Evolutionary conservation across 1,140 invertebrate genomes (phyloP).

Genomic region (Drepana arcuata): DNA sequence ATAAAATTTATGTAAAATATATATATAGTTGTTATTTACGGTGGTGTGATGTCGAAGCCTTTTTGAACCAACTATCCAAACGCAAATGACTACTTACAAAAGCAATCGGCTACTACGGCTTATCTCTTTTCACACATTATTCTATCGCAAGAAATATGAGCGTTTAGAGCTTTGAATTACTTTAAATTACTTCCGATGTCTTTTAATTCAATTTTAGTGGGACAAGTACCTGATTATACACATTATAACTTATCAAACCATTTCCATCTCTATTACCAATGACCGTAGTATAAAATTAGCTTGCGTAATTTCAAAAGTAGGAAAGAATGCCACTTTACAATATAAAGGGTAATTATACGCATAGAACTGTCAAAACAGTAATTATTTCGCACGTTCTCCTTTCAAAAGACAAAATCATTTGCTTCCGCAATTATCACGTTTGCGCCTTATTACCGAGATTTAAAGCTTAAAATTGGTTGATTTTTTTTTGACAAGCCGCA

Average conservation of each 20-base stretch:
- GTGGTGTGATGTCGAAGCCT: too few species aligned
- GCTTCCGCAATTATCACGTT: background rate
- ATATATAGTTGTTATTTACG: too few species aligned
- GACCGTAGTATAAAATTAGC: background rate
- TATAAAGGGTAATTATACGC: constrained; percentile 16
- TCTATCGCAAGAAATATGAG: constrained; percentile 2
- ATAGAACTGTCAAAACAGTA: constrained; percentile 29
- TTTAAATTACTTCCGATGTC: constrained; percentile 14
- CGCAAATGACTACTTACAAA: too few species aligned
- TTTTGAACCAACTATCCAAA: too few species aligned
- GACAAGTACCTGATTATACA: too few species aligned
- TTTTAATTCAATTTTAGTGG: too few species aligned
- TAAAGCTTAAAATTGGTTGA: constrained; percentile 5
- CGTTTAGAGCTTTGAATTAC: too few species aligned
- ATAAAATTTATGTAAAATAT: too few species aligned
- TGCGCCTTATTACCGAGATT: background rate
- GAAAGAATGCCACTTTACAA: constrained; percentile 12
- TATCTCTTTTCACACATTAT: background rate
- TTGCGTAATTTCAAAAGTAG: constrained; percentile 7
- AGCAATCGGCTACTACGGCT: too few species aligned
- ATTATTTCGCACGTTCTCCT: constrained; percentile 36
- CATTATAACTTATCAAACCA: constrained; percentile 1
- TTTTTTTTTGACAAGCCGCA: background rate
- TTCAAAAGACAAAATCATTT: constrained; percentile 16
- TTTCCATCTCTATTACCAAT: constrained; percentile 2